Evolutionary conservation across 2,797 vertebrate genomes (phyloP).

Genomic region (Pseudocheirus occidentalis): DNA sequence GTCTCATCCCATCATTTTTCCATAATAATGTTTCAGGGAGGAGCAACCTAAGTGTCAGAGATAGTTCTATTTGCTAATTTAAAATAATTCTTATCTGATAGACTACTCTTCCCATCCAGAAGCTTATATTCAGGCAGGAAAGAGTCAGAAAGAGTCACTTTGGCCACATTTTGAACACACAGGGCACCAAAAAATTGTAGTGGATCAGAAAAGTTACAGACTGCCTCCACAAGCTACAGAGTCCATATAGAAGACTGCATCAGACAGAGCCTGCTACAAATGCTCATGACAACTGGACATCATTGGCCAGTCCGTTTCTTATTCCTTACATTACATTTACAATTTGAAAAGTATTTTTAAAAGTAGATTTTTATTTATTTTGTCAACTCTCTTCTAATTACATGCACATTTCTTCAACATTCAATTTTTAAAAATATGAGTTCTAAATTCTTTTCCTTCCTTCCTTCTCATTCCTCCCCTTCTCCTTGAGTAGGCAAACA

Average conservation of each 20-base stretch:
- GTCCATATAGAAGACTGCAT: background rate
- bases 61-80: background rate
- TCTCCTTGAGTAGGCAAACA: background rate
- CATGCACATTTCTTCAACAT: background rate
- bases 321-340: background rate
- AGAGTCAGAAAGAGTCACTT: background rate
- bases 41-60: background rate
- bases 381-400: background rate
- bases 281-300: background rate
- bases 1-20: background rate
- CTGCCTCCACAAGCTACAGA: background rate
- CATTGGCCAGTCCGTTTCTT: background rate
- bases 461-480: background rate
- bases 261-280: background rate
- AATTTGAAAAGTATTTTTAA: background rate
- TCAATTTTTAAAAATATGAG: background rate
- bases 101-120: background rate
- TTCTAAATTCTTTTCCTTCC: background rate
- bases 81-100: background rate
- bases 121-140: background rate
- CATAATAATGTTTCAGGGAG: background rate
- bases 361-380: background rate
- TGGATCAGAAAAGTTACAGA: background rate
- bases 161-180: background rate
- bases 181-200: background rate